A percentile compares a stretch with the other conserved stretches of the same genome.
These are phyloP conservation scores for crab-eating macaque (Macaca fascicularis) DNA, from an alignment of 2,113 vertebrate species.

Conservation along the genomic window T2T-MFA8v1.1 NC_088377.1:50922501-50923000, in stretches of 20 bases:
- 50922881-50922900: slow-evolving; percentile 89
- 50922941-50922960: slow-evolving; percentile 87
- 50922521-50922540: slow-evolving; percentile 84
- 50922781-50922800: slow-evolving; percentile 86
- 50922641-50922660: slow-evolving; percentile 83
- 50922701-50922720: slow-evolving; percentile 89
- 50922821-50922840: slow-evolving; percentile 11
- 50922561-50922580: slow-evolving; percentile 87
- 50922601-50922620: slow-evolving; percentile 84
- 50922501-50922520: slow-evolving; percentile 87
- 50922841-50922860: slow-evolving; percentile 88
- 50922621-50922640: slow-evolving; percentile 63
- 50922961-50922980: slow-evolving; percentile 82
- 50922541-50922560: slow-evolving; percentile 89
- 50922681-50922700: slow-evolving; percentile 89
- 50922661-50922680: slow-evolving; percentile 90
- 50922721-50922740: slow-evolving; percentile 87
- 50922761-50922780: slow-evolving; percentile 84
- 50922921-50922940: slow-evolving; percentile 83
- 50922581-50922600: slow-evolving; percentile 84
- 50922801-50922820: slow-evolving; percentile 76
- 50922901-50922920: slow-evolving; percentile 88
- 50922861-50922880: slow-evolving; percentile 88
- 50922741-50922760: slow-evolving; percentile 81
- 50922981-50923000: slow-evolving; percentile 82